Conservation (phyloP, 2,888 invertebrate species). For the Cetonia aurata region DNA sequence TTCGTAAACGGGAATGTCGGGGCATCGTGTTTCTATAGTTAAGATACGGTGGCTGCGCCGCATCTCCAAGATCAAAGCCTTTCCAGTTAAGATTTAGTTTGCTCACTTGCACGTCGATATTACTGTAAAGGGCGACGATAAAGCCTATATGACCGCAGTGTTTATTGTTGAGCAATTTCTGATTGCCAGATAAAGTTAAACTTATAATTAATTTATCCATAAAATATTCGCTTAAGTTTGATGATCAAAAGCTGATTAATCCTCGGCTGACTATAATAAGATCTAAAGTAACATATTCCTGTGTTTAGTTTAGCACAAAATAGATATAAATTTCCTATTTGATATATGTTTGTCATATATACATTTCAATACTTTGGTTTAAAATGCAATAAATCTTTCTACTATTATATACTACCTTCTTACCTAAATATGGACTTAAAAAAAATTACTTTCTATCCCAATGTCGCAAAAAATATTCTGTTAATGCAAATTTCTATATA, state of each 20-base stretch:
- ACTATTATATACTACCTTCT: no score
- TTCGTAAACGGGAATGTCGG: conserved; percentile 1
- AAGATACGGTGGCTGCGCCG: conserved; percentile 27
- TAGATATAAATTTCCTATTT: no score
- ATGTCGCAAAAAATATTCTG: no score
- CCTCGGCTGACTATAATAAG: no score
- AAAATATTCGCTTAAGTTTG: conserved; percentile 9
- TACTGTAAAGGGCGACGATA: conserved; percentile 8
- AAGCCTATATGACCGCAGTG: conserved; percentile 27
- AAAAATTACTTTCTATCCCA: no score
- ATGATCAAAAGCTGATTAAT: conserved; percentile 14
- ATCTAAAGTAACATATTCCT: no score
- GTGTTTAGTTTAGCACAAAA: no score
- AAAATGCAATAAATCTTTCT: no score
- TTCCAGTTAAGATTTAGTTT: conserved; percentile 29
- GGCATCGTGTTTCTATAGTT: conserved; percentile 25
- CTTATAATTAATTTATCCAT: conserved; percentile 34
- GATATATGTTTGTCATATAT: no score
- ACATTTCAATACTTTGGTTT: no score
- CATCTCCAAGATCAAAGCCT: conserved; percentile 33
- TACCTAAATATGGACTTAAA: no score
- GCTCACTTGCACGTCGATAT: conserved; percentile 7
- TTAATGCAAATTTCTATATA: no score
- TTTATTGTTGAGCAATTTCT: conserved; percentile 29
- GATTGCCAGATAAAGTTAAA: conserved; percentile 26